These are phyloP conservation scores for Synergus japonicus DNA, from an alignment of 2,888 invertebrate species.

Conservation along the genomic window DNA sequence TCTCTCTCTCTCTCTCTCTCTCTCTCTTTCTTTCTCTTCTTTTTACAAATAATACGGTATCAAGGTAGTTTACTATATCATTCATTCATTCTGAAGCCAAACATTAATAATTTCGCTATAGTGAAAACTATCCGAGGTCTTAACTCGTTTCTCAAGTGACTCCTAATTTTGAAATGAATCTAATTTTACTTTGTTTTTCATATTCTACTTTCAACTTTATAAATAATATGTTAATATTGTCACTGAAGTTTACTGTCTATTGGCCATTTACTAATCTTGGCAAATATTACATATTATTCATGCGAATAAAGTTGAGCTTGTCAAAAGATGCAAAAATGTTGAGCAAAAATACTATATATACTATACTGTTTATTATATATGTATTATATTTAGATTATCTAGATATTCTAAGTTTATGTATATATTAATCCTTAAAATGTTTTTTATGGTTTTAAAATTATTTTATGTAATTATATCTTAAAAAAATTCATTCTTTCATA, in stretches of 20 bases:
- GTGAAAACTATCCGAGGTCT: background rate
- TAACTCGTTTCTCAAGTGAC: background rate
- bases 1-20: too few species aligned
- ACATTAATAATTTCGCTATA: background rate
- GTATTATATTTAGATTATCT: background rate
- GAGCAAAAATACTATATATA: too few species aligned
- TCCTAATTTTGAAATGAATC: conserved; percentile 8
- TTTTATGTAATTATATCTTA: too few species aligned
- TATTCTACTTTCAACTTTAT: conserved; percentile 20
- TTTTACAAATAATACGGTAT: background rate
- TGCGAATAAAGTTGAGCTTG: background rate
- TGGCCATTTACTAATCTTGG: background rate
- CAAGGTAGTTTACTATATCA: background rate
- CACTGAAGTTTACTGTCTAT: background rate
- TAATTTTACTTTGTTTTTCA: conserved; percentile 21
- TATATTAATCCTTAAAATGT: too few species aligned
- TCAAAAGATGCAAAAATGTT: too few species aligned
- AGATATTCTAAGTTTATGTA: too few species aligned
- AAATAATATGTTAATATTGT: conserved; percentile 1
- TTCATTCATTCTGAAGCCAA: background rate
- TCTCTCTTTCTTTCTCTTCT: too few species aligned
- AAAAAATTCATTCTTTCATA: too few species aligned
- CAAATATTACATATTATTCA: background rate
- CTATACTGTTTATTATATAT: too few species aligned
- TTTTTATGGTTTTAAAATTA: too few species aligned